Evolutionary conservation across 23 tunicate genomes (phyloP).

Genomic region (Halocynthia aurantium): DNA sequence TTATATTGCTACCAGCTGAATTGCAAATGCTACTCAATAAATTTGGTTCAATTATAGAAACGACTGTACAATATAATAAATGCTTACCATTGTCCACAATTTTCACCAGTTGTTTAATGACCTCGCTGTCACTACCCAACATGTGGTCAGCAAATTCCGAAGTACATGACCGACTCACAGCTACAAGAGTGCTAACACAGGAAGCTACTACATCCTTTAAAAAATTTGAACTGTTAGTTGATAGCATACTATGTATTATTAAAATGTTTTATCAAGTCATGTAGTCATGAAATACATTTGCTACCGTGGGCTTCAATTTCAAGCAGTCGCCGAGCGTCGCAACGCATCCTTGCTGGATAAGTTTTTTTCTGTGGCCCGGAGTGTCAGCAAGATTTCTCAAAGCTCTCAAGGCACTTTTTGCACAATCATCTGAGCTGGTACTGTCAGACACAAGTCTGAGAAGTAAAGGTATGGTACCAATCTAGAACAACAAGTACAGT

Average conservation of each 20-base stretch:
- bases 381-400: slow-evolving; percentile 14
- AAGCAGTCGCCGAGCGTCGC: neutral
- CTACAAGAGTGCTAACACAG: slow-evolving; percentile 5
- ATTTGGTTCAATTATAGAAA: no score
- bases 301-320: neutral
- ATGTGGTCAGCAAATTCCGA: slow-evolving; percentile 24
- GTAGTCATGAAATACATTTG: neutral
- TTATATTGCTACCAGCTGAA: no score
- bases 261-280: neutral
- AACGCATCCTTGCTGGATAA: slow-evolving; percentile 10
- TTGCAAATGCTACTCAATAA: no score
- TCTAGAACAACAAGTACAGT: neutral
- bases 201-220: slow-evolving; percentile 16
- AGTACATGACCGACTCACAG: slow-evolving; percentile 11
- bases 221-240: neutral
- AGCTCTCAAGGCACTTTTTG: slow-evolving; percentile 17
- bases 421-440: neutral
- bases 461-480: slow-evolving; percentile 2
- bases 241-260: neutral
- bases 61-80: no score
- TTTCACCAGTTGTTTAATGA: slow-evolving; percentile 13
- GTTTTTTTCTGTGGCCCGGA: slow-evolving; percentile 13
- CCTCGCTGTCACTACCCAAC: slow-evolving; percentile 7
- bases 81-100: neutral
- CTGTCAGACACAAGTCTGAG: neutral